Evolutionary conservation across 1,140 invertebrate genomes (phyloP), one percentile per base, ranked within the genome.

Genomic region (Spodoptera frugiperda): DNA sequence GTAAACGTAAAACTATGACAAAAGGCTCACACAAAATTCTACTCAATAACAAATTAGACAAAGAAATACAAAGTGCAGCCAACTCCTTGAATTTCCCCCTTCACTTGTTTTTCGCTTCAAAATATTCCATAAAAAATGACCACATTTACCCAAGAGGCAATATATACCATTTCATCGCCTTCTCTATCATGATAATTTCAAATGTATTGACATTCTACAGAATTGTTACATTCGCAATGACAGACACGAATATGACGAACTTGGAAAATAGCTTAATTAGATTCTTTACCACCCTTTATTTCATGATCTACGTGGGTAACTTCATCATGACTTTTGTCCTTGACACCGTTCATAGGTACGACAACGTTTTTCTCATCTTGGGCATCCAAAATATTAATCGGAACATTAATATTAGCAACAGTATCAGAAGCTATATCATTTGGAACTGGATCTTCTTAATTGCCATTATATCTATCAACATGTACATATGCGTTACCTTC

Each of bases 281-380:
- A 17, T 5, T 48, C 3, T 3, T 48, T 65, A 11, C 44, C 19
- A 14, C 6, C 1, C 1, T 14, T 3, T 46, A 11, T 21, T 65
- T 46, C 39, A 21, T 19, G 39, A 21, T 12, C 11, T 51, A 30
- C 17, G 2, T 61, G 3, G 0, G 61, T 0, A 49, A 48, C 1
- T 65, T 44, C 11, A 6, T 33, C 1, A 65, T 67, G 14, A 46
- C 51, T 11, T 75, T 44, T 14, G 3, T 39, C 21, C 8, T 65
- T 6, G 61, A 30, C 8, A 54, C 65, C 8, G n/a, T 21, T 12
- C 33, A 75, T 39, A 75, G 30, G 2, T 11, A 75, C 19, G 54
- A 75, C 17, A 67, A 75, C 49, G 17, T 75, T 0, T 21, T 21
- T 19, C 59, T 75, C 15, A 15, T 75, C 19, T 53, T 75, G 9